A percentile compares a stretch with the other conserved stretches of the same genome.
Evolutionary conservation across 2,888 invertebrate genomes (phyloP).

Genomic region (Agriopis marginaria): DNA sequence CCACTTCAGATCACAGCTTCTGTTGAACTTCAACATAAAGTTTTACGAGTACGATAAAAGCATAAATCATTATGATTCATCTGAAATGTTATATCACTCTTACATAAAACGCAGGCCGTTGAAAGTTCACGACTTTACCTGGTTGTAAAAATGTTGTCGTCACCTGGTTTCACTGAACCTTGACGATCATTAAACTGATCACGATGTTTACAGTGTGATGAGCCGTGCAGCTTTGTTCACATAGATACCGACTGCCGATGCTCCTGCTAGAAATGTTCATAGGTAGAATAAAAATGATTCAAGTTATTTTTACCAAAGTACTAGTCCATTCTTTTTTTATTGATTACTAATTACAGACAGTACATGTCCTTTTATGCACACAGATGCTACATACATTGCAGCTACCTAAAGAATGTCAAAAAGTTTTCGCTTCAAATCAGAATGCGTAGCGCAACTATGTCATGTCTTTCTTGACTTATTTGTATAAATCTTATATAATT

Average conservation of each 20-base stretch:
- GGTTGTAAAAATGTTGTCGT: conserved; percentile 24
- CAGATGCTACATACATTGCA: too few species aligned
- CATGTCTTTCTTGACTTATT: neutral
- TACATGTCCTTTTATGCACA: too few species aligned
- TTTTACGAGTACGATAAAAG: conserved; percentile 53
- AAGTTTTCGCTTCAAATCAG: neutral
- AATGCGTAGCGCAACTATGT: neutral
- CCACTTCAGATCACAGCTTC: conserved; percentile 28
- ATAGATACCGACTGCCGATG: neutral
- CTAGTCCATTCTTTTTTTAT: too few species aligned
- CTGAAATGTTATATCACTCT: conserved; percentile 59
- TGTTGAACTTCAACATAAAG: conserved; percentile 24
- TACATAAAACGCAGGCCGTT: conserved; percentile 66
- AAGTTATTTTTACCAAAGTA: too few species aligned
- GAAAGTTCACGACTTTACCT: conserved; percentile 62
- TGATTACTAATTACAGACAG: too few species aligned
- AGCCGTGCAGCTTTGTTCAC: neutral
- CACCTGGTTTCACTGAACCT: conserved; percentile 27
- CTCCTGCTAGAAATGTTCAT: neutral
- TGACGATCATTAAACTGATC: conserved; percentile 23
- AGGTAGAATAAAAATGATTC: too few species aligned
- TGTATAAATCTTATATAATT: neutral
- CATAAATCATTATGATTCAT: conserved; percentile 61
- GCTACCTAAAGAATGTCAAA: too few species aligned
- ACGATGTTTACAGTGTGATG: conserved; percentile 7